Evolutionary conservation across 2,888 invertebrate genomes (phyloP).

Genomic region (Leucania comma): DNA sequence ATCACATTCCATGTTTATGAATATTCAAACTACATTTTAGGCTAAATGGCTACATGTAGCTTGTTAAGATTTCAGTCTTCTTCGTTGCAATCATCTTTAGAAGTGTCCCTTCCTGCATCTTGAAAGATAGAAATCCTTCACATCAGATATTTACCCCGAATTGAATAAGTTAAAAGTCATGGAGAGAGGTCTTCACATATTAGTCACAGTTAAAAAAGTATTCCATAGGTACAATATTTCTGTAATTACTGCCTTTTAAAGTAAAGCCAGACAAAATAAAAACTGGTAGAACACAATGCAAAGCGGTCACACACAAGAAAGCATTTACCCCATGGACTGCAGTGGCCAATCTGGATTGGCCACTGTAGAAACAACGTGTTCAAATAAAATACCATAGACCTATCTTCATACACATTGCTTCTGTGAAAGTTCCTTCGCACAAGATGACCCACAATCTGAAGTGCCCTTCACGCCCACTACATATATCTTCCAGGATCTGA

Average conservation of each 20-base stretch:
- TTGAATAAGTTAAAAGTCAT: neutral
- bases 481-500: no score
- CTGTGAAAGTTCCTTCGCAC: no score
- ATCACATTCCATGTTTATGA: constrained; percentile 2
- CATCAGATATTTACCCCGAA: neutral
- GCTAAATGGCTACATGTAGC: neutral
- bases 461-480: no score
- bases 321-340: neutral
- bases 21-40: neutral
- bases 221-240: no score
- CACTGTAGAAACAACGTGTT: no score
- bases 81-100: no score
- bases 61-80: neutral
- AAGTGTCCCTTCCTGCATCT: neutral
- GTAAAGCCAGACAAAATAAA: no score
- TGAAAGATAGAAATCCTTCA: neutral
- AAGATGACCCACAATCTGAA: no score
- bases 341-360: no score
- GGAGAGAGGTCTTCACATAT: neutral
- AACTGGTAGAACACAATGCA: neutral
- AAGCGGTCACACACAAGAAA: neutral
- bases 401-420: no score
- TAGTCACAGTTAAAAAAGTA: neutral
- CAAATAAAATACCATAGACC: no score
- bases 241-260: neutral